A percentile compares a stretch with the other conserved stretches of the same genome.
phyloP scores from a whole-genome alignment of 2,797 vertebrate genomes.

The Platalea minor region DNA sequence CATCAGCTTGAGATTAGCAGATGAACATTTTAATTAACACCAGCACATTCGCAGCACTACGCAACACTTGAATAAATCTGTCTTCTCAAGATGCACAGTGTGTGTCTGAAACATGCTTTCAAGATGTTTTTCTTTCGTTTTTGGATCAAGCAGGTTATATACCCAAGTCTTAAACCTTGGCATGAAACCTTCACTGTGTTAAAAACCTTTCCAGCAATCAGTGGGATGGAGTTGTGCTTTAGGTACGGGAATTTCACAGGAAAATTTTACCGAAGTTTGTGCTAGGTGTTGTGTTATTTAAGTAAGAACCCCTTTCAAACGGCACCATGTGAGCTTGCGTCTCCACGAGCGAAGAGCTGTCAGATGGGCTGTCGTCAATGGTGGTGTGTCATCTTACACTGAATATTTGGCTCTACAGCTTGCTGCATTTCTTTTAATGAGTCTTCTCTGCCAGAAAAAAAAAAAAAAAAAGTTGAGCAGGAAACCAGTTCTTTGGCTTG shows the following conservation, averaged over 20 bases:
- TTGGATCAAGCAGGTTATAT: not conserved
- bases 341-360: not conserved
- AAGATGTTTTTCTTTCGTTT: not conserved
- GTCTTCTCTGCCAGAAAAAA: not conserved
- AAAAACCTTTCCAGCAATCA: not conserved
- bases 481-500: not conserved
- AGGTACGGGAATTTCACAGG: not conserved
- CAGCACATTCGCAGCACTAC: not conserved
- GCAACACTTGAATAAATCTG: not conserved
- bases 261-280: not conserved
- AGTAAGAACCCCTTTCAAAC: not conserved
- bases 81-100: not conserved
- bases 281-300: not conserved
- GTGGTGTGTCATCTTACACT: not conserved
- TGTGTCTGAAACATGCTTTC: not conserved
- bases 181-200: not conserved
- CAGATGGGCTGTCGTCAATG: not conserved
- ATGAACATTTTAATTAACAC: not conserved
- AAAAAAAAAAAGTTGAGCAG: not conserved
- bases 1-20: not conserved
- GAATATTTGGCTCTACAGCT: not conserved
- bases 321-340: not conserved
- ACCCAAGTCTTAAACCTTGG: not conserved
- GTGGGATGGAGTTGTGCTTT: not conserved
- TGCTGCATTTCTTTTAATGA: not conserved